Evolutionary conservation across 2,888 invertebrate species (phyloP), one percentile per base, ranked within the genome.

Genomic region (Plagodis pulveraria): DNA sequence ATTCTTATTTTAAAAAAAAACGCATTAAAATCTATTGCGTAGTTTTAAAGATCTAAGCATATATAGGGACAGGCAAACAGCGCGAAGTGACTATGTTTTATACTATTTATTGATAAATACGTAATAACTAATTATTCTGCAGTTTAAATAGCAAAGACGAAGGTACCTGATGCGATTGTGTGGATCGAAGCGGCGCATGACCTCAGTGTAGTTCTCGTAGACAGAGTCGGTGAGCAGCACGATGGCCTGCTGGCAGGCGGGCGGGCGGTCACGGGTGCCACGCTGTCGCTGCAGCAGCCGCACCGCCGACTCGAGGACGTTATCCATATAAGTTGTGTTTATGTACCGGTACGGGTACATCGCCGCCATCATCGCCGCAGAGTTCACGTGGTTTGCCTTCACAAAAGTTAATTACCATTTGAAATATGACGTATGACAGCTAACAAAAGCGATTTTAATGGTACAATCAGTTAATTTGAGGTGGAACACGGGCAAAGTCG

Each of bases 381-480:
- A 78, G 68, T 92, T 92, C 0, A 92, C 87, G 67, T 92, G 89
- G 62, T 92, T 91, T 9, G 92, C 92, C 92, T 91, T 62, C 9
- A 10, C 5, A 40, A 40, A 10, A 22, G 22, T 22, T 22, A 22
- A 22, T 22, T 1, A 22, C 1, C 22, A 22, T 22, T 22, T 22
- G 22, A 4, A 2, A 22, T 22, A 22, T 22, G 22, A 22, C 4
- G 22, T 22, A 22, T n/a, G n/a, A n/a, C 22, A 22, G 22, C 22
- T 2, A 22, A 22, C 22, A 22, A 22, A 22, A 22, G 22, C 22
- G 22, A 22, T 22, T 22, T 22, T 22, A 22, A 22, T 22, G 22
- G 22, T 22, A 22, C 22, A 22, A 1, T 22, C 22, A 22, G 22
- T 22, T 22, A 22, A 22, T 22, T 2, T 22, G 22, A 22, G 22